A percentile compares a stretch with the other conserved stretches of the same genome.
Evolutionary conservation across 2,888 invertebrate species (phyloP).

Genomic region (Noctua pronuba): DNA sequence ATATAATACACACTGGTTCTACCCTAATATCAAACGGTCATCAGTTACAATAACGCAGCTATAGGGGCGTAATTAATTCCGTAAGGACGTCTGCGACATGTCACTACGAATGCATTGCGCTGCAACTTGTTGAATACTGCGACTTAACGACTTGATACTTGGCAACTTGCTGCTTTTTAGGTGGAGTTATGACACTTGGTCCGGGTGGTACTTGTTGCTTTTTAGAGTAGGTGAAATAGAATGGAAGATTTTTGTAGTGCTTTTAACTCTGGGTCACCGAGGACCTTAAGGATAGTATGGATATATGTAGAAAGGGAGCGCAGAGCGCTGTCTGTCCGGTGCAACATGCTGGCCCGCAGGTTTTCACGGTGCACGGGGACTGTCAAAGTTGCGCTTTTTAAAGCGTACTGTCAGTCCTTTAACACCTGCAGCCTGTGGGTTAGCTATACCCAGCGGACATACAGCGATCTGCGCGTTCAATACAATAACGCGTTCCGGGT

Average conservation of each 20-base stretch:
- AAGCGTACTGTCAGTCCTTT: no score
- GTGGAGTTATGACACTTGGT: constrained; percentile 18
- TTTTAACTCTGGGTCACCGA: no score
- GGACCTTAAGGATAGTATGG: no score
- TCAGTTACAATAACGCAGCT: constrained; percentile 62
- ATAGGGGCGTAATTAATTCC: constrained; percentile 76
- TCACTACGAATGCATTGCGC: constrained; percentile 74
- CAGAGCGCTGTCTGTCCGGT: no score
- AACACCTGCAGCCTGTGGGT: no score
- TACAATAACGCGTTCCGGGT: no score
- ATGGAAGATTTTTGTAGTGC: background rate
- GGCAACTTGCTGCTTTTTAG: constrained; percentile 16
- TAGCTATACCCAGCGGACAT: no score
- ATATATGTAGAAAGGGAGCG: no score
- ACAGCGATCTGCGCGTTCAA: no score
- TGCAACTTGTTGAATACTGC: constrained; percentile 69
- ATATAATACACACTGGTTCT: background rate
- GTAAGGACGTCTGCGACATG: constrained; percentile 74
- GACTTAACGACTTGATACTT: constrained; percentile 70
- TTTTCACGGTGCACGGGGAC: no score
- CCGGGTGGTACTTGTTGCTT: constrained; percentile 31
- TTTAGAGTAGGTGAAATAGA: background rate
- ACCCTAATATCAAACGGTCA: constrained; percentile 38
- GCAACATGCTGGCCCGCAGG: no score
- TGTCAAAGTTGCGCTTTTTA: no score